phyloP scores from a whole-genome alignment of 1,140 invertebrate genomes.

The Drosophila orosa region DNA sequence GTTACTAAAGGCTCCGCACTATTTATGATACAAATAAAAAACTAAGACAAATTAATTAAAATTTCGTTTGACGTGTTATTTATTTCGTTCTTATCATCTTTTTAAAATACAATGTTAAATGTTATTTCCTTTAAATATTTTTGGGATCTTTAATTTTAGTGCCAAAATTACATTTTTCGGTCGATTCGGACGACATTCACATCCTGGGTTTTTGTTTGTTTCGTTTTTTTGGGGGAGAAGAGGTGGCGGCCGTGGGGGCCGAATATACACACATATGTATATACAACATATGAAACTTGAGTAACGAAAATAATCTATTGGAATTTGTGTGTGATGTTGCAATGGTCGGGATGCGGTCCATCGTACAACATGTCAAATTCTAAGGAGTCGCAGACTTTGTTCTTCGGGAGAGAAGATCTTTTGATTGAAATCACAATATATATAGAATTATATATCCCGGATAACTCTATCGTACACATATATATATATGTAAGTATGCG shows the following conservation, averaged over 20 bases:
- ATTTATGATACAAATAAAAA: not conserved
- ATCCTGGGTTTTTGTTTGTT: constrained; percentile 14
- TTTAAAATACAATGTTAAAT: constrained; percentile 67
- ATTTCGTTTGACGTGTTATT: constrained; percentile 45
- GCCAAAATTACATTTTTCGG: constrained; percentile 60
- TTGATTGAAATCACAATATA: constrained; percentile 78
- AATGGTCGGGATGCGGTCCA: constrained; percentile 48
- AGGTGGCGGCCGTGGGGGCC: constrained; percentile 56
- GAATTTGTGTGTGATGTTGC: constrained; percentile 54
- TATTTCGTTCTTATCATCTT: constrained; percentile 51
- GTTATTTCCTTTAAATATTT: constrained; percentile 47
- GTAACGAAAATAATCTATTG: constrained; percentile 70
- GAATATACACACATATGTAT: constrained; percentile 59
- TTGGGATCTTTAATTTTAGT: constrained; percentile 42
- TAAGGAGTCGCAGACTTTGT: constrained; percentile 70
- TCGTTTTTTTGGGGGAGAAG: constrained; percentile 15
- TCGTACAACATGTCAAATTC: constrained; percentile 72
- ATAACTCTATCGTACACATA: constrained; percentile 51
- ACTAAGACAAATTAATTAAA: not conserved
- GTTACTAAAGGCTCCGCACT: not conserved
- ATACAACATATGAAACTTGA: constrained; percentile 61
- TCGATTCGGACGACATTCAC: constrained; percentile 60
- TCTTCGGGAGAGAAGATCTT: constrained; percentile 71
- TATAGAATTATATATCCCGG: constrained; percentile 58
- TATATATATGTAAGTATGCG: not conserved